These are phyloP conservation scores for Dioctria linearis DNA, from an alignment of 2,888 invertebrate genomes.

Conservation along the genomic window DNA sequence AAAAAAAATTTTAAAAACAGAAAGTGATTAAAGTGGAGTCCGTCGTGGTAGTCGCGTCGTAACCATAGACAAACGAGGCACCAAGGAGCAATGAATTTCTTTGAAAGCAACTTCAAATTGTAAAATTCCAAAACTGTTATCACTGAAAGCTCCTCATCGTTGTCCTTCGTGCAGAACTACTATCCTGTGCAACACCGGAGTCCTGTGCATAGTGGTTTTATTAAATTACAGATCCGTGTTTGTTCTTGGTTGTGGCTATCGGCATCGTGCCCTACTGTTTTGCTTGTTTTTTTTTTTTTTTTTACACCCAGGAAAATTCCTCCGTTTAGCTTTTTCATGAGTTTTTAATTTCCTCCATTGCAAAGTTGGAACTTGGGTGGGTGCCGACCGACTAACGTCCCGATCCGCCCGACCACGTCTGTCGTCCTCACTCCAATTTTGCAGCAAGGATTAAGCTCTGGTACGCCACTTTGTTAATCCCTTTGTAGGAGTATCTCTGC, in stretches of 20 bases:
- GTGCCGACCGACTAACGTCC: no score
- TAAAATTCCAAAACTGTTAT: background rate
- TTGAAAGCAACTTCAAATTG: background rate
- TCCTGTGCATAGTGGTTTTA: slow-evolving; percentile 31
- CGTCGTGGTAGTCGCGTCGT: background rate
- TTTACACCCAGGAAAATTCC: slow-evolving; percentile 36
- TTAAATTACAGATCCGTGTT: slow-evolving; percentile 48
- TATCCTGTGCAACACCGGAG: background rate
- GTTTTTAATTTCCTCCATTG: slow-evolving; percentile 52
- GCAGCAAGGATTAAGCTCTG: slow-evolving; percentile 47
- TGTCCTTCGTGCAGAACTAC: background rate
- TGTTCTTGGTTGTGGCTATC: slow-evolving; percentile 19
- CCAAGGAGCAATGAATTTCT: background rate
- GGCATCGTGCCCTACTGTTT: slow-evolving; percentile 7
- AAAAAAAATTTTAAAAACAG: background rate
- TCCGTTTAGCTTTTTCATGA: slow-evolving; percentile 45
- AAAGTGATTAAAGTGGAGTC: background rate
- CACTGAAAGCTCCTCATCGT: background rate
- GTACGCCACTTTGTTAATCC: slow-evolving; percentile 53
- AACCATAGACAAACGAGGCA: background rate
- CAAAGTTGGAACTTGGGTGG: slow-evolving; percentile 4
- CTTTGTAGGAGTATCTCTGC: slow-evolving; percentile 49
- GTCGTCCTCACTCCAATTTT: background rate
- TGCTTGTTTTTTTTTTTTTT: background rate
- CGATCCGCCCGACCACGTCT: background rate